A percentile compares a stretch with the other conserved stretches of the same genome.
phyloP scores from a whole-genome alignment of 2,797 vertebrate genomes.

The Squalus acanthias region DNA sequence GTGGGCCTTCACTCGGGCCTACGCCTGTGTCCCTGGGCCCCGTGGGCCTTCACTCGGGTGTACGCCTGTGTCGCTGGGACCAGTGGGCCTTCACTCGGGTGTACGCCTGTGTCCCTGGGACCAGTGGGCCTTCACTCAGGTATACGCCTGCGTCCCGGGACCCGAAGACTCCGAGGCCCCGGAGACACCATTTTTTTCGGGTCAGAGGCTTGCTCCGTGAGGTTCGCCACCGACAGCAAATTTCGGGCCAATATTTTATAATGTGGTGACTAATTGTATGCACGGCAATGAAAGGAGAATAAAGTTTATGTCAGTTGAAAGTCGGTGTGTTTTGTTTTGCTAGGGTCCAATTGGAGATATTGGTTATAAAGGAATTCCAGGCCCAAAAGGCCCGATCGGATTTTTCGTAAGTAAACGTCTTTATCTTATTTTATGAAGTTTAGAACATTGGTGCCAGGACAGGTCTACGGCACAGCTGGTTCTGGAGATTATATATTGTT shows the following conservation, averaged over 20 bases:
- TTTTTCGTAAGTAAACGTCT: slow-evolving; percentile 65
- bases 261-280: neutral
- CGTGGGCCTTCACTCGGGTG: too few species aligned
- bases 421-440: neutral
- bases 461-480: neutral
- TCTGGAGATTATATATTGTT: neutral
- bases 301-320: neutral
- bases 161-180: too few species aligned
- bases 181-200: too few species aligned
- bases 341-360: slow-evolving; percentile 82
- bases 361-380: slow-evolving; percentile 73
- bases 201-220: too few species aligned
- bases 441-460: neutral
- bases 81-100: too few species aligned
- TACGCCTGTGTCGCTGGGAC: too few species aligned
- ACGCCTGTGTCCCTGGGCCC: too few species aligned
- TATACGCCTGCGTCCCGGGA: too few species aligned
- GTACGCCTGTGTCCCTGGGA: too few species aligned
- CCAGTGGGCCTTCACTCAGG: too few species aligned
- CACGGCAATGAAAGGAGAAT: neutral
- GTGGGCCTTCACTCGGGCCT: too few species aligned
- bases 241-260: neutral
- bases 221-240: too few species aligned
- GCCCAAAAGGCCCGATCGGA: slow-evolving; percentile 83
- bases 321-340: slow-evolving; percentile 34